Conservation (phyloP, 2,888 invertebrate genomes). For the Agonopterix subpropinquella region DNA sequence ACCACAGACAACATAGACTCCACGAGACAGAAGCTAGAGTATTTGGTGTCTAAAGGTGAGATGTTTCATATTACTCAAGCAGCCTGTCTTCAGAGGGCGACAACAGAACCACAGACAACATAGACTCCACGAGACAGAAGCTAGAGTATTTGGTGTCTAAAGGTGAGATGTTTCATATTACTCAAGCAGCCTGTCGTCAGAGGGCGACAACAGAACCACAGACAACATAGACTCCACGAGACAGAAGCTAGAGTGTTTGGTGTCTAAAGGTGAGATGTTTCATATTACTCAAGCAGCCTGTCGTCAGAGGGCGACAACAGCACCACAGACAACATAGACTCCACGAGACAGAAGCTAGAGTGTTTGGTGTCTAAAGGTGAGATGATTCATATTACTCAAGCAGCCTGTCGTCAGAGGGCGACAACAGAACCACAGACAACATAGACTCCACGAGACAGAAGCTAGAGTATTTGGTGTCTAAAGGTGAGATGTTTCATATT, state of each 20-base stretch:
- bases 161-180: slow-evolving; percentile 46
- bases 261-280: slow-evolving; percentile 49
- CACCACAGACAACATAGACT: slow-evolving; percentile 26
- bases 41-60: slow-evolving; percentile 56
- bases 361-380: slow-evolving; percentile 58
- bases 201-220: slow-evolving; percentile 25
- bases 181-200: slow-evolving; percentile 39
- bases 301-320: slow-evolving; percentile 38
- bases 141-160: slow-evolving; percentile 53
- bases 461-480: slow-evolving; percentile 50
- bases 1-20: slow-evolving; percentile 26
- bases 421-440: slow-evolving; percentile 16
- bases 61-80: too few species aligned
- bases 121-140: slow-evolving; percentile 38
- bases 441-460: slow-evolving; percentile 41
- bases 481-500: slow-evolving; percentile 49
- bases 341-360: slow-evolving; percentile 44
- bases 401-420: slow-evolving; percentile 41
- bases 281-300: too few species aligned
- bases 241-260: slow-evolving; percentile 49
- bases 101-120: slow-evolving; percentile 17
- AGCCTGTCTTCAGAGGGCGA: slow-evolving; percentile 43
- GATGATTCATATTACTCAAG: too few species aligned
- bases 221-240: slow-evolving; percentile 34
- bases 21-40: slow-evolving; percentile 46